phyloP scores from a whole-genome alignment of 2,888 invertebrate genomes.

The Agrotis puta region DNA sequence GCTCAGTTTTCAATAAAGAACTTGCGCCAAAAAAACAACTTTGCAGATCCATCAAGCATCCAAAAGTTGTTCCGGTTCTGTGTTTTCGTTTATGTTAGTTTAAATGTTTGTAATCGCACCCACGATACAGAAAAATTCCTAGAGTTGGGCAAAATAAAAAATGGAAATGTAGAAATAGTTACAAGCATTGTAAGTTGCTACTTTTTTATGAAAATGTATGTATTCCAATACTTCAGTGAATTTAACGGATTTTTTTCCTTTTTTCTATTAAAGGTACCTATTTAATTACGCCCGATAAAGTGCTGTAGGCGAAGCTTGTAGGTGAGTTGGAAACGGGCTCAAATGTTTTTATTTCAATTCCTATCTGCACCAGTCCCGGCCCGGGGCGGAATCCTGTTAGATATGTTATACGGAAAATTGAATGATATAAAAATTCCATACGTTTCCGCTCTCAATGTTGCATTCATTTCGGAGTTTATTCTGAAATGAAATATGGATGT shows the following conservation, averaged over 20 bases:
- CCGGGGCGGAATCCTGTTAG: conserved; percentile 35
- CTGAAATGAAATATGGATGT: background rate
- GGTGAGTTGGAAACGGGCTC: background rate
- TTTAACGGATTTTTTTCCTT: background rate
- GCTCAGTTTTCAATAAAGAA: no score
- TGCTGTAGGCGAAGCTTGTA: background rate
- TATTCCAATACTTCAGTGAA: no score
- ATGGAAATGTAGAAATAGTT: no score
- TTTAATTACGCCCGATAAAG: conserved; percentile 2
- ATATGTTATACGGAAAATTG: conserved; percentile 33
- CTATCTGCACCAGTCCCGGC: conserved; percentile 6
- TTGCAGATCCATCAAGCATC: no score
- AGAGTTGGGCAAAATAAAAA: no score
- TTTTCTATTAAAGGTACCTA: background rate
- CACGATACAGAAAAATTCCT: no score
- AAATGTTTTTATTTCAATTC: conserved; percentile 40
- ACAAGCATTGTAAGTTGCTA: no score
- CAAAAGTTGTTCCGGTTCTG: no score
- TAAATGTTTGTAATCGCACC: no score
- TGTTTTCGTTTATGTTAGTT: no score
- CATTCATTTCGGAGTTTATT: background rate
- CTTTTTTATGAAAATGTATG: no score
- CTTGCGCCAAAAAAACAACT: no score
- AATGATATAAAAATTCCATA: conserved; percentile 35
- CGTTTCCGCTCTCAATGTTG: background rate